Conservation (phyloP, 2,113 vertebrate species). For the Leptobrachium ailaonicum region DNA sequence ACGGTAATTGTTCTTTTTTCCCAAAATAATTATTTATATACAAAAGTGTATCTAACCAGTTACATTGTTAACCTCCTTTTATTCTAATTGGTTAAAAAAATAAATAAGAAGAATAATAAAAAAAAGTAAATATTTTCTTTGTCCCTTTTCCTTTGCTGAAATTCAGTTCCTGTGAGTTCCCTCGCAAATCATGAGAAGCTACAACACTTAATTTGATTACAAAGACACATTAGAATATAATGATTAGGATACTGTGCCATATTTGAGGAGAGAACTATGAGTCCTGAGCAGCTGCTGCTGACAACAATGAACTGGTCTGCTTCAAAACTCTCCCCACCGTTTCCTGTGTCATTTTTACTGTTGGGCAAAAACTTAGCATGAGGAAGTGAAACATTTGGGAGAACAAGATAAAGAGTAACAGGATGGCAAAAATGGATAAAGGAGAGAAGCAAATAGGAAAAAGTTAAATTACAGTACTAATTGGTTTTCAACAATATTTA, state of each 20-base stretch:
- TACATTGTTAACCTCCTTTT: no score
- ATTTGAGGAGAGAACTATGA: background rate
- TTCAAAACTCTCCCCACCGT: conserved; percentile 12
- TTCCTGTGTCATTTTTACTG: conserved; percentile 32
- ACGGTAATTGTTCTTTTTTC: no score
- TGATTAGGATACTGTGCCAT: background rate
- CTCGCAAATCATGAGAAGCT: background rate
- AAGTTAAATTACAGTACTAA: conserved; percentile 28
- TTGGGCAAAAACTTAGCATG: conserved; percentile 11
- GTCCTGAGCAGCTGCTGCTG: conserved; percentile 1
- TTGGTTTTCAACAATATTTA: background rate
- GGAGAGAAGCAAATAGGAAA: conserved; percentile 53
- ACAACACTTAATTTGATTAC: background rate
- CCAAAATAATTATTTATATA: no score
- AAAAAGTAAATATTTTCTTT: background rate
- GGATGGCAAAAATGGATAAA: conserved; percentile 47
- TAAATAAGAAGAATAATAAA: background rate
- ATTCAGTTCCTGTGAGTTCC: background rate
- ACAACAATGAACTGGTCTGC: conserved; percentile 4
- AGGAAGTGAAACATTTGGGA: conserved; percentile 39
- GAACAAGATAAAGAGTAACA: conserved; percentile 33
- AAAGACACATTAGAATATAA: background rate
- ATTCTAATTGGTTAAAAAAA: background rate
- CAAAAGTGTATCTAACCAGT: no score
- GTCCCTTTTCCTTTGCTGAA: background rate